A percentile compares a stretch with the other conserved stretches of the same genome.
Evolutionary conservation across 2,113 vertebrate genomes (phyloP).

Genomic region (Beaufortia kweichowensis): DNA sequence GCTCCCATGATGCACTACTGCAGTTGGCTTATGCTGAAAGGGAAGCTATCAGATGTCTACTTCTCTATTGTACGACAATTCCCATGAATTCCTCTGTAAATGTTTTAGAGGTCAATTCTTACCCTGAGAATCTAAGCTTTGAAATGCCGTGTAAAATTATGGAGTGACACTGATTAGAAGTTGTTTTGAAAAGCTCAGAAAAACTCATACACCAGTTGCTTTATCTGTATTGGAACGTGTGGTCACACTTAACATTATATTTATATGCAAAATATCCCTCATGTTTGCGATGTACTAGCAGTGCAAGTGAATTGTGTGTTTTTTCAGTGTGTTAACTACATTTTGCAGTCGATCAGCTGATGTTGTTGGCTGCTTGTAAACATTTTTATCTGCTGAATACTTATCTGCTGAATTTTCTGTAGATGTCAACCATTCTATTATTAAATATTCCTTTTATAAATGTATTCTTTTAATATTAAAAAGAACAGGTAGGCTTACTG

Average conservation of each 20-base stretch:
- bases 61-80: conserved; percentile 50
- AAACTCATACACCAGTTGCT: not conserved
- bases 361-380: conserved; percentile 52
- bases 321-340: conserved; percentile 46
- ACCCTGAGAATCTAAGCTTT: conserved; percentile 33
- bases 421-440: too few species aligned
- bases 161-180: conserved; percentile 20
- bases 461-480: too few species aligned
- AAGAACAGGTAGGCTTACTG: too few species aligned
- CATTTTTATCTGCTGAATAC: not conserved
- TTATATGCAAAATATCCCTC: not conserved
- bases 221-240: conserved; percentile 24
- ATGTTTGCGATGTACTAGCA: conserved; percentile 1
- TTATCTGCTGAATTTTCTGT: not conserved
- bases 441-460: too few species aligned
- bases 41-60: conserved; percentile 63
- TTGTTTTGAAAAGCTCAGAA: not conserved
- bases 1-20: conserved; percentile 68
- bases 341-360: conserved; percentile 69
- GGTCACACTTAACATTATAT: not conserved
- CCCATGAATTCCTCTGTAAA: conserved; percentile 43
- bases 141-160: conserved; percentile 1
- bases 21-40: conserved; percentile 64
- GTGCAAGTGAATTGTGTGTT: not conserved
- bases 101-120: conserved; percentile 29